A percentile compares a stretch with the other conserved stretches of the same genome.
Conservation (phyloP, 2,888 invertebrate species). For the Drepana falcataria region DNA sequence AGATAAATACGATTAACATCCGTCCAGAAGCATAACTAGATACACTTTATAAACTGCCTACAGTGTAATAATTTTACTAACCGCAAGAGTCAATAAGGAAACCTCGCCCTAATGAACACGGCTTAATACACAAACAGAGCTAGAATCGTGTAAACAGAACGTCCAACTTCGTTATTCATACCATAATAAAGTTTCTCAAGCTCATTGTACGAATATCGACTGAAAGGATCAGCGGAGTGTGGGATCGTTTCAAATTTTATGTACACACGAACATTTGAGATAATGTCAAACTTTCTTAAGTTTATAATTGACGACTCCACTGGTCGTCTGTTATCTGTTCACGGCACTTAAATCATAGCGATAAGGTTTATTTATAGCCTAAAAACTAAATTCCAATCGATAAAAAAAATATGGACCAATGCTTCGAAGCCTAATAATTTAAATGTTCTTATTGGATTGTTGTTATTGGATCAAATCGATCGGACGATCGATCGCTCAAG, state of each 20-base stretch:
- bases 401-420: too few relatives aligned
- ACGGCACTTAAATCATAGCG: too few relatives aligned
- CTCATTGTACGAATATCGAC: conserved; percentile 28
- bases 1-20: background rate
- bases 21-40: background rate
- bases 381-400: too few relatives aligned
- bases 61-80: background rate
- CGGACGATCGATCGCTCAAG: too few relatives aligned
- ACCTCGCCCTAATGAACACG: background rate
- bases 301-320: too few relatives aligned
- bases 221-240: conserved; percentile 23
- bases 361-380: too few relatives aligned
- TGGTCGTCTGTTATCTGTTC: too few relatives aligned
- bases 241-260: conserved; percentile 20
- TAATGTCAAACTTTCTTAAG: too few relatives aligned
- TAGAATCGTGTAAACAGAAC: background rate
- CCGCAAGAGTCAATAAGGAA: background rate
- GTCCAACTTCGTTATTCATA: conserved; percentile 7
- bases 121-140: background rate
- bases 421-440: too few relatives aligned
- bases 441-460: too few relatives aligned
- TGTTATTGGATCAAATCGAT: too few relatives aligned
- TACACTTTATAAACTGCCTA: background rate
- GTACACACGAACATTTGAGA: conserved; percentile 5
- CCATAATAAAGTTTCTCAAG: conserved; percentile 9